These are phyloP conservation scores for Drosophila hydei DNA, from an alignment of 1,140 invertebrate species.

Conservation along the genomic window DNA sequence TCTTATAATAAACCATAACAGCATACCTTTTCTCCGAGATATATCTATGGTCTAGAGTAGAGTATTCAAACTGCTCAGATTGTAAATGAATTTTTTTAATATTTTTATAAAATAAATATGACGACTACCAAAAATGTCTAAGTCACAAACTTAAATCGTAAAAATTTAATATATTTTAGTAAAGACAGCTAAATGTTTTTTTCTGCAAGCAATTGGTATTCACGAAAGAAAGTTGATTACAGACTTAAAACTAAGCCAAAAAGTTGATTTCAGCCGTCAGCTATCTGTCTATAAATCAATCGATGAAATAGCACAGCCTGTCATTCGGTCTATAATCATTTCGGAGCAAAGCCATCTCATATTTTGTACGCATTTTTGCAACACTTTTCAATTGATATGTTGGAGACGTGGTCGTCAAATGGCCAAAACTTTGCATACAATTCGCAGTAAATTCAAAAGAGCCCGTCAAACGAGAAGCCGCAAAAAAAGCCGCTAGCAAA, in stretches of 20 bases:
- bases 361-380: conserved; percentile 39
- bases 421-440: conserved; percentile 35
- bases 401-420: conserved; percentile 12
- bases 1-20: too few relatives aligned
- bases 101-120: too few relatives aligned
- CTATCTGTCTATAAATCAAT: conserved; percentile 37
- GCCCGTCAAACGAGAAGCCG: conserved; percentile 32
- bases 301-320: conserved; percentile 52
- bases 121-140: too few relatives aligned
- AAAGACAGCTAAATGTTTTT: conserved; percentile 28
- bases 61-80: too few relatives aligned
- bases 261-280: conserved; percentile 15
- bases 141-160: too few relatives aligned
- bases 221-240: conserved; percentile 66
- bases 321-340: conserved; percentile 56
- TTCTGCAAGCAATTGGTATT: conserved; percentile 7
- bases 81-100: too few relatives aligned
- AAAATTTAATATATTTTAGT: conserved; percentile 49
- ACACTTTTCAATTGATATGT: conserved; percentile 64
- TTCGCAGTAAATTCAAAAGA: conserved; percentile 43
- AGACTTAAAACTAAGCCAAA: conserved; percentile 64
- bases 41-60: too few relatives aligned
- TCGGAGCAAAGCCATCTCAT: conserved; percentile 54
- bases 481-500: conserved; percentile 47
- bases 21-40: too few relatives aligned